A percentile compares a stretch with the other conserved stretches of the same genome.
Evolutionary conservation across 1,140 invertebrate genomes (phyloP).

Genomic region (Zaprionus kolodkinae): DNA sequence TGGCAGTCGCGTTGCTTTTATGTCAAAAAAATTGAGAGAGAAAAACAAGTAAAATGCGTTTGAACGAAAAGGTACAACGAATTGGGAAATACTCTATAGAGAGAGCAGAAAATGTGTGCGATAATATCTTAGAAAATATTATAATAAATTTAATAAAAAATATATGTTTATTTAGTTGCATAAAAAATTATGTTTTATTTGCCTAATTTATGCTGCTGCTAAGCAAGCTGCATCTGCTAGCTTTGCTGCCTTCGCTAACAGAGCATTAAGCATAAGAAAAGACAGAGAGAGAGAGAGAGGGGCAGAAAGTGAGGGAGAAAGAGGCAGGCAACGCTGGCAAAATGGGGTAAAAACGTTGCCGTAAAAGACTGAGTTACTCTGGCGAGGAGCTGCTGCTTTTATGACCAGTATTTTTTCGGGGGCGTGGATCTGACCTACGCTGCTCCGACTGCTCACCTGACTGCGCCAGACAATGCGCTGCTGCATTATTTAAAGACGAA

Average conservation of each 20-base stretch:
- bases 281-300: no score
- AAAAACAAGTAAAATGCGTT: constrained; percentile 23
- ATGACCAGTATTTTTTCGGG: constrained; percentile 32
- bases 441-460: constrained; percentile 33
- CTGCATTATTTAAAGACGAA: constrained; percentile 76
- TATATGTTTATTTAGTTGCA: no score
- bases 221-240: not conserved
- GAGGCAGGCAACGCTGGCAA: not conserved
- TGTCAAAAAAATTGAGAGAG: constrained; percentile 72
- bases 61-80: not conserved
- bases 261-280: not conserved
- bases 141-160: no score
- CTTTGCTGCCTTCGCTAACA: not conserved
- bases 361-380: constrained; percentile 40
- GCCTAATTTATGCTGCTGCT: not conserved
- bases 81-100: constrained; percentile 1
- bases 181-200: not conserved
- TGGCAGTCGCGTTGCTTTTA: constrained; percentile 74
- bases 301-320: not conserved
- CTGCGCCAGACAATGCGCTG: constrained; percentile 66
- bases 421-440: constrained; percentile 11
- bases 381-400: constrained; percentile 34
- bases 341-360: constrained; percentile 8
- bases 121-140: no score
- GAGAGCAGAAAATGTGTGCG: not conserved